These are phyloP conservation scores for Heliconius hermathena DNA, from an alignment of 1,140 invertebrate genomes.

Conservation along the genomic window DNA sequence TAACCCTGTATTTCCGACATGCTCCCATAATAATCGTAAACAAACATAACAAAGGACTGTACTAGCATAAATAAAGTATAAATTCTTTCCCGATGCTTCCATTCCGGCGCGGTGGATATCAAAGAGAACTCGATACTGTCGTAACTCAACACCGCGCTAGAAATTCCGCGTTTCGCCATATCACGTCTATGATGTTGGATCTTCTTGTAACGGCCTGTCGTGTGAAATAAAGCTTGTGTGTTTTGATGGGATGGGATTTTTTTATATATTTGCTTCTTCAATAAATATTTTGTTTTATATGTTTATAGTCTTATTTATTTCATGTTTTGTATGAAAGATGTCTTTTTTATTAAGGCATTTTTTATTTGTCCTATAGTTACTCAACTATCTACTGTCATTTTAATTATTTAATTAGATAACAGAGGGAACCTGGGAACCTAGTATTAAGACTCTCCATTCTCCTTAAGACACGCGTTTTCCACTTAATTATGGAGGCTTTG, in stretches of 20 bases:
- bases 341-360: too few relatives aligned
- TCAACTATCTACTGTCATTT: too few relatives aligned
- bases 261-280: not conserved
- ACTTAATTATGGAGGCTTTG: too few relatives aligned
- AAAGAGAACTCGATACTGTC: conserved; percentile 70
- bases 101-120: conserved; percentile 71
- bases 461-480: too few relatives aligned
- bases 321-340: too few relatives aligned
- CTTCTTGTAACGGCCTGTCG: not conserved
- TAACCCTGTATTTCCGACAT: conserved; percentile 48
- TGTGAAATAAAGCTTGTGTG: conserved; percentile 49
- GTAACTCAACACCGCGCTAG: conserved; percentile 69
- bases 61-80: conserved; percentile 67
- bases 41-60: conserved; percentile 60
- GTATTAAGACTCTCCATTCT: too few relatives aligned
- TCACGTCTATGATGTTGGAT: conserved; percentile 57
- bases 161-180: conserved; percentile 69
- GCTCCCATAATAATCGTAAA: conserved; percentile 66
- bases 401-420: too few relatives aligned
- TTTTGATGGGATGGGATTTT: conserved; percentile 40
- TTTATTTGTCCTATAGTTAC: too few relatives aligned
- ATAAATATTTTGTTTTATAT: too few relatives aligned
- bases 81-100: conserved; percentile 65
- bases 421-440: too few relatives aligned
- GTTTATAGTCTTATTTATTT: too few relatives aligned